phyloP scores from a whole-genome alignment of 2,888 invertebrate genomes.

The Nemurella pictetii region DNA sequence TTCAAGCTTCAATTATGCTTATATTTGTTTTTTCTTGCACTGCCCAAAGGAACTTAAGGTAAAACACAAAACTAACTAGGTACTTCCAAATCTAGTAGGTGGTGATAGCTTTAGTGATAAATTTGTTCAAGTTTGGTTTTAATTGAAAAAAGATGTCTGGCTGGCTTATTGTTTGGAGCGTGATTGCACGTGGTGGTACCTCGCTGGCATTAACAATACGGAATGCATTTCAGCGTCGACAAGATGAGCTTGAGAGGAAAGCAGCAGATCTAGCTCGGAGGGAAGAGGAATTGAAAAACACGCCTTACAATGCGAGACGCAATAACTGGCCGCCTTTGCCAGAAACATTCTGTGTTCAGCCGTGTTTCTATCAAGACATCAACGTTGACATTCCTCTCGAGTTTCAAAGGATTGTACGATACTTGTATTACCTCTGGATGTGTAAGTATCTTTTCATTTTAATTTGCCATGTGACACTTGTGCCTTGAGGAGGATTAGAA shows the following conservation, averaged over 20 bases:
- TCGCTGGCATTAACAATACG: slow-evolving; percentile 30
- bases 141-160: not conserved
- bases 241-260: slow-evolving; percentile 90
- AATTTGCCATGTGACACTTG: not conserved
- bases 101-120: not conserved
- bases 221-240: slow-evolving; percentile 64
- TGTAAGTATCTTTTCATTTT: slow-evolving; percentile 66
- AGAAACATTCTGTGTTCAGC: slow-evolving; percentile 87
- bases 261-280: slow-evolving; percentile 85
- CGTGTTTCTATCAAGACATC: slow-evolving; percentile 99
- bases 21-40: slow-evolving; percentile 23
- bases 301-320: slow-evolving; percentile 63
- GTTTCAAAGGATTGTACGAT: slow-evolving; percentile 94
- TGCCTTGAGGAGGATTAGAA: too few relatives aligned
- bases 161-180: not conserved
- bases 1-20: not conserved
- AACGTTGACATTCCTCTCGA: slow-evolving; percentile 97
- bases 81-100: not conserved
- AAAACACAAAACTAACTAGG: not conserved
- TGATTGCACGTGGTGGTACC: slow-evolving; percentile 20
- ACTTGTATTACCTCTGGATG: slow-evolving; percentile 96
- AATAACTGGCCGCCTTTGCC: slow-evolving; percentile 99
- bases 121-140: slow-evolving; percentile 1
- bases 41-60: slow-evolving; percentile 9
- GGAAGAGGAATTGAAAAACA: slow-evolving; percentile 78